phyloP scores from a whole-genome alignment of 1,140 invertebrate genomes.

The Diachasmimorpha longicaudata region DNA sequence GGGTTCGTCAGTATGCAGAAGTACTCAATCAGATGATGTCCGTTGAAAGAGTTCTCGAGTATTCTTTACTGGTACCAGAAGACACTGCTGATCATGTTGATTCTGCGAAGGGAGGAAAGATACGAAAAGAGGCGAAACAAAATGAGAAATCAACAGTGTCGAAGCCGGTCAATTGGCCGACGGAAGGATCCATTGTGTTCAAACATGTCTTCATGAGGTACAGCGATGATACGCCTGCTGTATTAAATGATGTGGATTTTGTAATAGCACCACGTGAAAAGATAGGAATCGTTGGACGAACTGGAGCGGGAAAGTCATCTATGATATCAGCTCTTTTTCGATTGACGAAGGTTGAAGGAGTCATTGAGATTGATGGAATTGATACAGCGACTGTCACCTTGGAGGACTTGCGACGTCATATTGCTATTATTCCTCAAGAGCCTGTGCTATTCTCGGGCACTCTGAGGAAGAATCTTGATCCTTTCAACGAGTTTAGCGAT shows the following conservation, averaged over 20 bases:
- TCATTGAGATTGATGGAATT: constrained; percentile 71
- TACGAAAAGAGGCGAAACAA: constrained; percentile 42
- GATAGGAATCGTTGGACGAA: constrained; percentile 84
- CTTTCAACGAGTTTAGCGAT: constrained; percentile 67
- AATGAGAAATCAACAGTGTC: constrained; percentile 38
- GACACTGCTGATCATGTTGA: constrained; percentile 60
- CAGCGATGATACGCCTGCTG: constrained; percentile 60
- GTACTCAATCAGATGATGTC: constrained; percentile 82
- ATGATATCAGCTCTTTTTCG: constrained; percentile 84
- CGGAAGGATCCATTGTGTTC: constrained; percentile 70
- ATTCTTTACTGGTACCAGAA: constrained; percentile 69
- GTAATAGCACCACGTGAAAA: constrained; percentile 60
- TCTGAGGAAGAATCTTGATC: constrained; percentile 71
- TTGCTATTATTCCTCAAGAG: constrained; percentile 76
- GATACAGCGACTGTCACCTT: constrained; percentile 69
- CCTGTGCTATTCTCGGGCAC: constrained; percentile 73
- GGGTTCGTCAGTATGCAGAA: constrained; percentile 75
- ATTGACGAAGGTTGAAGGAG: constrained; percentile 67
- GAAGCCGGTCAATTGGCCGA: constrained; percentile 73
- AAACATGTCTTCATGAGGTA: constrained; percentile 65
- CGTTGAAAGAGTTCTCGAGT: constrained; percentile 80
- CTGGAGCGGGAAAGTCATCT: constrained; percentile 93
- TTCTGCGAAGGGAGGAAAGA: constrained; percentile 47
- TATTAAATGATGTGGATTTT: constrained; percentile 68
- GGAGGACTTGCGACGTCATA: constrained; percentile 67